Evolutionary conservation across 2,888 invertebrate genomes (phyloP).

Genomic region (Criorhina ranunculi): DNA sequence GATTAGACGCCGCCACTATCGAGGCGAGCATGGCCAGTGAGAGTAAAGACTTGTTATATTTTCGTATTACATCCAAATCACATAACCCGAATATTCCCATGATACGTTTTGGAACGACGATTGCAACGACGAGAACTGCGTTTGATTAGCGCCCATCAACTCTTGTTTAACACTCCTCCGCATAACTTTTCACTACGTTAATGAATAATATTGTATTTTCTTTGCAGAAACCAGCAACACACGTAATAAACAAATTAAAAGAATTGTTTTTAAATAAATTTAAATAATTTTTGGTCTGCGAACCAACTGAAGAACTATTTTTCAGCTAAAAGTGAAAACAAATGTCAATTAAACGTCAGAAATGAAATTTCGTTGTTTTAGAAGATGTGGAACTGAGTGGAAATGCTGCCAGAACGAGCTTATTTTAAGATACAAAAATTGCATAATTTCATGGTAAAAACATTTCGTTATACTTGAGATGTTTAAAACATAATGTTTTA

Average conservation of each 20-base stretch:
- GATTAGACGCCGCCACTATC: conserved; percentile 79
- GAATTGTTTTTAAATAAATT: conserved; percentile 9
- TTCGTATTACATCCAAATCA: conserved; percentile 78
- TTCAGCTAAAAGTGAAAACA: conserved; percentile 10
- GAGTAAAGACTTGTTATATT: conserved; percentile 79
- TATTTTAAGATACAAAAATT: no score
- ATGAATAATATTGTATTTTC: not conserved
- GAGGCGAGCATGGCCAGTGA: conserved; percentile 81
- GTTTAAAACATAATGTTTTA: no score
- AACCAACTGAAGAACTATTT: conserved; percentile 8
- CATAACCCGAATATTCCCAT: conserved; percentile 66
- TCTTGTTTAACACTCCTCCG: conserved; percentile 79
- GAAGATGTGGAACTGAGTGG: no score
- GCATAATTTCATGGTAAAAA: no score
- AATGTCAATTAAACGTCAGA: conserved; percentile 57
- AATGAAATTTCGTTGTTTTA: no score
- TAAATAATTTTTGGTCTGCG: conserved; percentile 13
- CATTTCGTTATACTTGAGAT: no score
- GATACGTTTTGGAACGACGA: conserved; percentile 64
- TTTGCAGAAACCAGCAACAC: conserved; percentile 7
- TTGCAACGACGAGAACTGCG: conserved; percentile 63
- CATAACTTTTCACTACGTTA: conserved; percentile 79
- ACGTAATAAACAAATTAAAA: not conserved
- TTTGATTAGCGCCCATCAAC: conserved; percentile 79
- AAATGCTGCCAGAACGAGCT: no score